A percentile compares a stretch with the other conserved stretches of the same genome.
These are phyloP conservation scores for Aphelinus atriplicis DNA, from an alignment of 1,140 invertebrate species.

Conservation along the genomic window DNA sequence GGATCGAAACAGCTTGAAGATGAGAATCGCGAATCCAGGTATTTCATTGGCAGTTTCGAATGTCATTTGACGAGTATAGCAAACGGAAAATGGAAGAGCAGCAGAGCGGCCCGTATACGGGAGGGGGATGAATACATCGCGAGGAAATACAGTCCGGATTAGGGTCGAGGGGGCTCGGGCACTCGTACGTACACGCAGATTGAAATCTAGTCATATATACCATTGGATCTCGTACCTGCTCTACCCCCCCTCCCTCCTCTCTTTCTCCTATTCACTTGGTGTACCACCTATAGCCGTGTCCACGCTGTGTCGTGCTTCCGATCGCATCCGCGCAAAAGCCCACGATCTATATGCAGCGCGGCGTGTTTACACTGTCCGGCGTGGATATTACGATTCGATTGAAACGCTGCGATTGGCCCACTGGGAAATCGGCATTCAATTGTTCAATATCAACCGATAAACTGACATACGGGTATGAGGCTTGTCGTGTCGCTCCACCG, in stretches of 20 bases:
- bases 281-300: slow-evolving; percentile 5
- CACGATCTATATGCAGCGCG: slow-evolving; percentile 29
- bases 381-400: slow-evolving; percentile 52
- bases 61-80: not conserved
- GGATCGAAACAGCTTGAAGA: not conserved
- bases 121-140: slow-evolving; percentile 13
- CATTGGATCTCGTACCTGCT: slow-evolving; percentile 11
- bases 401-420: slow-evolving; percentile 54
- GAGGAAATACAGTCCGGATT: slow-evolving; percentile 29
- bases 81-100: slow-evolving; percentile 25
- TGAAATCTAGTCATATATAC: slow-evolving; percentile 49
- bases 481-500: too few species aligned
- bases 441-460: slow-evolving; percentile 47
- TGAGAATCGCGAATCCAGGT: not conserved
- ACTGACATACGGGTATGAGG: not conserved
- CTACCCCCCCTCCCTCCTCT: slow-evolving; percentile 6
- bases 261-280: slow-evolving; percentile 11
- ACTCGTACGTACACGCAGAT: slow-evolving; percentile 41
- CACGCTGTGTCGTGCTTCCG: slow-evolving; percentile 5
- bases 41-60: slow-evolving; percentile 16
- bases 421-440: slow-evolving; percentile 59
- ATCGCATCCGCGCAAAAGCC: slow-evolving; percentile 1
- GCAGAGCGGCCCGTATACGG: not conserved
- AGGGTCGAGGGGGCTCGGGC: slow-evolving; percentile 32
- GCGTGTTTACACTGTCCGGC: slow-evolving; percentile 20